phyloP scores from a whole-genome alignment of 2,888 invertebrate genomes.

The Leptopterna dolabrata region DNA sequence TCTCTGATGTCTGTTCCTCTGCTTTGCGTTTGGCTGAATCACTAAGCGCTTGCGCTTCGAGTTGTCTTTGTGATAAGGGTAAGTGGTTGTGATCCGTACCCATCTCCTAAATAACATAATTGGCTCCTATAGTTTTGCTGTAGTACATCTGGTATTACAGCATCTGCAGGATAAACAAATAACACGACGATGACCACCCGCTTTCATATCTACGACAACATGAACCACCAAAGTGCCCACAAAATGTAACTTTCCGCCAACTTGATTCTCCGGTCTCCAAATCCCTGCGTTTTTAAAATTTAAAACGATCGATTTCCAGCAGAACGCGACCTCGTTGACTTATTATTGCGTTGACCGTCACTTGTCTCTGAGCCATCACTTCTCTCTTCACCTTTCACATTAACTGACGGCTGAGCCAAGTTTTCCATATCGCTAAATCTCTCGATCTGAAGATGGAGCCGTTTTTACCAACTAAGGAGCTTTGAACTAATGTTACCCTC shows the following conservation, averaged over 20 bases:
- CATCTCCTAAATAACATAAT: background rate
- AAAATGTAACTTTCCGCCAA: background rate
- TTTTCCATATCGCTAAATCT: too few species aligned
- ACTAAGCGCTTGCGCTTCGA: background rate
- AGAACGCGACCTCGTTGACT: too few species aligned
- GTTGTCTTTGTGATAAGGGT: background rate
- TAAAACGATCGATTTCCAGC: background rate
- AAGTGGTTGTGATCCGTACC: too few species aligned
- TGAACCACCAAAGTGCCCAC: background rate
- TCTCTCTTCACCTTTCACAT: too few species aligned
- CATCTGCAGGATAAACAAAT: background rate
- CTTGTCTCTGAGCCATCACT: too few species aligned
- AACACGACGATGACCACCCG: background rate
- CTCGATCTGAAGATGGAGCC: too few species aligned
- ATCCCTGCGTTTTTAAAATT: background rate
- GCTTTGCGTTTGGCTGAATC: conserved; percentile 20
- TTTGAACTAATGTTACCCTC: too few species aligned
- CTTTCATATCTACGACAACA: background rate
- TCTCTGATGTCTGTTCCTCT: background rate
- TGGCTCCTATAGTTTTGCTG: background rate
- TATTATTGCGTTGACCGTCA: too few species aligned
- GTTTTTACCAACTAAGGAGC: too few species aligned
- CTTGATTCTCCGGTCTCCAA: background rate
- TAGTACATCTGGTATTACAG: background rate
- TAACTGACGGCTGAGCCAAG: too few species aligned